These are phyloP conservation scores for Bruchidius siliquastri DNA, from an alignment of 2,888 invertebrate genomes.

Conservation along the genomic window DNA sequence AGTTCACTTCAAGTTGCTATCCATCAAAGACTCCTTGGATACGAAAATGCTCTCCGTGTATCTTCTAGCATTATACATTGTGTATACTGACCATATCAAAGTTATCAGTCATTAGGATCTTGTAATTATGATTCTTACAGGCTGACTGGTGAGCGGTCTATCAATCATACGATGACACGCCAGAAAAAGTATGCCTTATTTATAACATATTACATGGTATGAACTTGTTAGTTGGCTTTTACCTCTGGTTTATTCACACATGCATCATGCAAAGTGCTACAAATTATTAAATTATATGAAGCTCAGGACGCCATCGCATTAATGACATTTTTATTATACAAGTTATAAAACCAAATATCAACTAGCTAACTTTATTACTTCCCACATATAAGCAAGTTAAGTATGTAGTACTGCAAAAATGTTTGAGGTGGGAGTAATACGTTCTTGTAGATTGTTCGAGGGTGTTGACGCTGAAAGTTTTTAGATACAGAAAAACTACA, in stretches of 20 bases:
- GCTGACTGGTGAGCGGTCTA: background rate
- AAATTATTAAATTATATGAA: background rate
- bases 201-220: background rate
- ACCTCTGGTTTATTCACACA: background rate
- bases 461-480: too few relatives aligned
- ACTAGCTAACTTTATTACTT: too few relatives aligned
- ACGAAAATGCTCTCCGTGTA: background rate
- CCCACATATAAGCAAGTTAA: too few relatives aligned
- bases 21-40: background rate
- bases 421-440: too few relatives aligned
- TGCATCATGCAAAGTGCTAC: background rate
- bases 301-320: too few relatives aligned
- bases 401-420: too few relatives aligned
- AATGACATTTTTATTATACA: too few relatives aligned
- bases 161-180: background rate
- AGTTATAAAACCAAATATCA: too few relatives aligned
- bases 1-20: background rate
- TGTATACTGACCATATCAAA: background rate
- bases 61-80: background rate
- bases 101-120: background rate
- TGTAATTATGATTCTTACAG: background rate
- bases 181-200: background rate
- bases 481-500: too few relatives aligned
- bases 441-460: too few relatives aligned
- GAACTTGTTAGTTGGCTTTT: background rate